A percentile compares a stretch with the other conserved stretches of the same genome.
These are phyloP conservation scores for Tragopan temminckii DNA, from an alignment of 2,797 vertebrate genomes.

Conservation along the genomic window DNA sequence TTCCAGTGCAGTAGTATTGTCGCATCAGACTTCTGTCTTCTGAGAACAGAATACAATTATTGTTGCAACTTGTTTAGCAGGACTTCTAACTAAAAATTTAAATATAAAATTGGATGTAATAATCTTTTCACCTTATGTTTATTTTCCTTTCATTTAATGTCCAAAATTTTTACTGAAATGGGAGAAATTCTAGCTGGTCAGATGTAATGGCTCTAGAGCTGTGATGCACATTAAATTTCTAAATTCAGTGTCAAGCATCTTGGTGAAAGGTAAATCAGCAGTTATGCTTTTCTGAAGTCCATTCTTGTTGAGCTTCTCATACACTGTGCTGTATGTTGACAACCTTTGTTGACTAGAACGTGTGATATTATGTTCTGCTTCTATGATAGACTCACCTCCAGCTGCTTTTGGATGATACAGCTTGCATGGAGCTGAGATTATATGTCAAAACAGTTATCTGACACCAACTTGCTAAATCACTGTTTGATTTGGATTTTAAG, in stretches of 20 bases:
- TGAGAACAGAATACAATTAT: background rate
- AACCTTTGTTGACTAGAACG: background rate
- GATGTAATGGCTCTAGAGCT: background rate
- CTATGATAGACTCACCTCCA: background rate
- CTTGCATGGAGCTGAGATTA: background rate
- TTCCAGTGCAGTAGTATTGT: background rate
- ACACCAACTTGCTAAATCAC: background rate
- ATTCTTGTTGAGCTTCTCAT: background rate
- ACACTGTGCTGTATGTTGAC: background rate
- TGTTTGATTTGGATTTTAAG: background rate
- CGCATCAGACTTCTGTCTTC: background rate
- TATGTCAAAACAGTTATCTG: background rate
- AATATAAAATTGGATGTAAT: background rate
- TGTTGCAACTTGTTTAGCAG: background rate
- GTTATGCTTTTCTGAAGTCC: background rate
- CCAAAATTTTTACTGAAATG: background rate
- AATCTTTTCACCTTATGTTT: background rate
- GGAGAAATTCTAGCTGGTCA: background rate
- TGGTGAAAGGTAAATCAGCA: background rate
- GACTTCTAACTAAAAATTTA: background rate
- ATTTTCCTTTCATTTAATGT: background rate
- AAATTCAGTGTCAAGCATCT: background rate
- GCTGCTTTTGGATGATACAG: rapidly evolving
- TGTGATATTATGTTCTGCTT: background rate
- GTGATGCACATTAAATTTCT: background rate